phyloP scores from a whole-genome alignment of 2,888 invertebrate species.

The Calliscelio sp. region DNA sequence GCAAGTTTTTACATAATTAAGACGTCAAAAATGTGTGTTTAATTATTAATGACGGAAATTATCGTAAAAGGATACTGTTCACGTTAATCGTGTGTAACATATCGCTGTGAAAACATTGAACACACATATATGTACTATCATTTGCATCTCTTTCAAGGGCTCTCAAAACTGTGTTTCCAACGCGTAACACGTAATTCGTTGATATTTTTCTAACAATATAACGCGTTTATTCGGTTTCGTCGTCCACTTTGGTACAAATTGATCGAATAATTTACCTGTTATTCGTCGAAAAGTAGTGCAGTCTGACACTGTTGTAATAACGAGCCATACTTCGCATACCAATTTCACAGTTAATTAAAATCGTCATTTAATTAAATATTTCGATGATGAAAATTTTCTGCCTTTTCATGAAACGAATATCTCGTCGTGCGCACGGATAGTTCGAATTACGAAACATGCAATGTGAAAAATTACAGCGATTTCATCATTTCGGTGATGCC shows the following conservation, averaged over 20 bases:
- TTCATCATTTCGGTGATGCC: slow-evolving; percentile 51
- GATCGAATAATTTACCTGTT: slow-evolving; percentile 59
- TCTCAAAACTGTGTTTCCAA: slow-evolving; percentile 16
- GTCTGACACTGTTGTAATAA: slow-evolving; percentile 67
- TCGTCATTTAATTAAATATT: slow-evolving; percentile 72
- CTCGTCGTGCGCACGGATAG: slow-evolving; percentile 42
- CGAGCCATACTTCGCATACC: slow-evolving; percentile 63
- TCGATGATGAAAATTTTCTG: slow-evolving; percentile 63
- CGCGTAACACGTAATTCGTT: slow-evolving; percentile 17
- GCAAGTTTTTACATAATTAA: slow-evolving; percentile 3
- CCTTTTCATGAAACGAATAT: slow-evolving; percentile 54
- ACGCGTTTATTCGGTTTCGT: slow-evolving; percentile 40
- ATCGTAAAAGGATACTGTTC: slow-evolving; percentile 5
- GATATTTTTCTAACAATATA: slow-evolving; percentile 51
- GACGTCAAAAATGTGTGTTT: slow-evolving; percentile 3
- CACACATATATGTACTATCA: no score
- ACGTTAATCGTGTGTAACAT: neutral
- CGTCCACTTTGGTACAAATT: slow-evolving; percentile 45
- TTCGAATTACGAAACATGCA: slow-evolving; percentile 58
- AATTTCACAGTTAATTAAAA: slow-evolving; percentile 66
- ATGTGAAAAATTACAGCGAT: slow-evolving; percentile 61
- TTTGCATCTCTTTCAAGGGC: slow-evolving; percentile 17
- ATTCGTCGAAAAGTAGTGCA: slow-evolving; percentile 46
- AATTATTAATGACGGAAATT: slow-evolving; percentile 18
- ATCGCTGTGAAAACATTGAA: neutral